Evolutionary conservation across 2,888 invertebrate genomes (phyloP).

Genomic region (Pseudeuparius sepicola): DNA sequence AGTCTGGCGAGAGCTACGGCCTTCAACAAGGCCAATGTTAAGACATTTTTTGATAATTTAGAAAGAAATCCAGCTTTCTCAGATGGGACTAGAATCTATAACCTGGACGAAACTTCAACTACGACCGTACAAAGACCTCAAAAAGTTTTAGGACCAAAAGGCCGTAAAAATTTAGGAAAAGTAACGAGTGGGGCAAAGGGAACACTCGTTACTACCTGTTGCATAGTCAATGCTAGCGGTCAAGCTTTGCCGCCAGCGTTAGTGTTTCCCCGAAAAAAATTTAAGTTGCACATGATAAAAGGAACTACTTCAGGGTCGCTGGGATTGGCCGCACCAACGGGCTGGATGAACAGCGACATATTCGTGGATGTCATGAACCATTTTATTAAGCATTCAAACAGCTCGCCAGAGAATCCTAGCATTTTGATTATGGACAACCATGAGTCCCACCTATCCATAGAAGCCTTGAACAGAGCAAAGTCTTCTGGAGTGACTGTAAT

Average conservation of each 20-base stretch:
- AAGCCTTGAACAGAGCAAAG: conserved; percentile 29
- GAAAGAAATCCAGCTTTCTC: conserved; percentile 10
- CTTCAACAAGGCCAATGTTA: too few species aligned
- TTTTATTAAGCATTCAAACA: conserved; percentile 21
- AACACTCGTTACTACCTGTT: conserved; percentile 12
- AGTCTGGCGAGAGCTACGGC: too few species aligned
- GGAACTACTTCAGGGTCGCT: conserved; percentile 15
- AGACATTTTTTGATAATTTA: conserved; percentile 9
- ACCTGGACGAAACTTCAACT: too few species aligned
- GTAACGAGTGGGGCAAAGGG: conserved; percentile 8
- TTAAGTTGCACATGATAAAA: conserved; percentile 12
- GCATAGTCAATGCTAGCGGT: conserved; percentile 9
- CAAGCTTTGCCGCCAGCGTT: conserved; percentile 10
- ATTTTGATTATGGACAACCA: conserved; percentile 30
- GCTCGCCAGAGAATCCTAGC: conserved; percentile 26
- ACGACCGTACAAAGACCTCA: too few species aligned
- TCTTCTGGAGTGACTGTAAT: conserved; percentile 33
- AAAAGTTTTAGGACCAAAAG: too few species aligned
- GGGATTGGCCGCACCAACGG: conserved; percentile 14
- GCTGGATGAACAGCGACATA: conserved; percentile 19
- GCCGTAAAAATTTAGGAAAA: too few species aligned
- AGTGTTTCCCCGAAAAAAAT: conserved; percentile 10
- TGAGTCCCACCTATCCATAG: conserved; percentile 27
- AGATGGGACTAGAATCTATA: conserved; percentile 7
- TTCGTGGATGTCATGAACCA: conserved; percentile 18